Evolutionary conservation across 2,113 vertebrate genomes (phyloP), one percentile per base, ranked within the genome.

Genomic region (Eonycteris spelaea): DNA sequence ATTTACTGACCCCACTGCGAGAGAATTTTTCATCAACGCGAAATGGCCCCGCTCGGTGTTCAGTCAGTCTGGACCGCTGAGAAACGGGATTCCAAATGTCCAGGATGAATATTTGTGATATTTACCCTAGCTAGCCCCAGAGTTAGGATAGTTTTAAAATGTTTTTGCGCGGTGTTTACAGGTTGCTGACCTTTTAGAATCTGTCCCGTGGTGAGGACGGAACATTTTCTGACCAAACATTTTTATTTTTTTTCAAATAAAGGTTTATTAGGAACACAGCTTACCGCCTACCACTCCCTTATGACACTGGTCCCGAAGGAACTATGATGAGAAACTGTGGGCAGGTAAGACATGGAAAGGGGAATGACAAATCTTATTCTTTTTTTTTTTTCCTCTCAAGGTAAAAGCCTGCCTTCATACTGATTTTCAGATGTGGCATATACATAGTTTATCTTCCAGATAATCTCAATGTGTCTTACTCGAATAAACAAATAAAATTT

Each of bases 401-500:
- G 89, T 75, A 82, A 98, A 97, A 95, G 90, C 80, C 80, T 88
- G 90, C 91, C 93, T 95, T 92, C 77, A 6, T 86, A 96, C 88
- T 95, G 95, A 97, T 97, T 97, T 96, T 95, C 92, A 94, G 95
- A 95, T 73, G 71, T 63, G 73, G 83, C 94, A 73, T 85, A 97
- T 82, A 92, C 84, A 43, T 67, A 92, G 77, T 96, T 94, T 82
- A 97, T 96, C 90, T 92, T 96, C 91, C 38, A 70, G 90, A 94
- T 97, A 97, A 97, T 97, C 90, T 95, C 67, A 84, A 59, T 51
- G 63, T 97, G 65, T 92, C 90, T 96, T 74, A 67, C 67, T 95
- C 38, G 74, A 89, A 90, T 90, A 97, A 98, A 94, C 95, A 96
- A 95, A 97, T 73, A 95, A 84, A 96, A 96, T 95, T 95, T 92